Evolutionary conservation across 1,140 invertebrate genomes (phyloP).

Genomic region (Magallana ariakensis): DNA sequence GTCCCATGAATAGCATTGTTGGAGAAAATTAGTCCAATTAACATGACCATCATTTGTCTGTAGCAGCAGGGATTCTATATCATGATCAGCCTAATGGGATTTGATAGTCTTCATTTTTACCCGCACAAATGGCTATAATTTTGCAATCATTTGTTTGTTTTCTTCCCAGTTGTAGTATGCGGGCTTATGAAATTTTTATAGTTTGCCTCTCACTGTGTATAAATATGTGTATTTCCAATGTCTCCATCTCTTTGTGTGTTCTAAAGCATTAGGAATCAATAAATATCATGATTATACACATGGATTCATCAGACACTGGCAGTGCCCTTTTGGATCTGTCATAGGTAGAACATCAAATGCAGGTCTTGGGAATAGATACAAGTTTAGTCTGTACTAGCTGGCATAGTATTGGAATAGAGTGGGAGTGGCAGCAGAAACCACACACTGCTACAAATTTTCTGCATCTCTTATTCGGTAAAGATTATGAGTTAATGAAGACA

Average conservation of each 20-base stretch:
- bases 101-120: not conserved
- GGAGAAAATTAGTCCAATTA: conserved; percentile 6
- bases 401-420: not conserved
- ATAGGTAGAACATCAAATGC: conserved; percentile 1
- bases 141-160: not conserved
- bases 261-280: conserved; percentile 20
- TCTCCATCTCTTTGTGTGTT: not conserved
- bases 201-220: not conserved
- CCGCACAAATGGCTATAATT: not conserved
- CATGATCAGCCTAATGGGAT: not conserved
- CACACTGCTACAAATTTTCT: not conserved
- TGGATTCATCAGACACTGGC: not conserved
- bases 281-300: conserved; percentile 19
- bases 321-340: not conserved
- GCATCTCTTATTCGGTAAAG: no score
- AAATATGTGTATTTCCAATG: conserved; percentile 15
- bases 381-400: not conserved
- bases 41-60: not conserved
- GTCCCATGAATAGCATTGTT: not conserved
- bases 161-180: not conserved
- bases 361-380: not conserved
- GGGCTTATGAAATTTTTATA: conserved; percentile 29
- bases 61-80: not conserved
- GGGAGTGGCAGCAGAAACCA: not conserved
- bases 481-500: no score